Evolutionary conservation across 2,113 vertebrate species (phyloP), one percentile per base, ranked within the genome.

Genomic region (Mobula birostris): DNA sequence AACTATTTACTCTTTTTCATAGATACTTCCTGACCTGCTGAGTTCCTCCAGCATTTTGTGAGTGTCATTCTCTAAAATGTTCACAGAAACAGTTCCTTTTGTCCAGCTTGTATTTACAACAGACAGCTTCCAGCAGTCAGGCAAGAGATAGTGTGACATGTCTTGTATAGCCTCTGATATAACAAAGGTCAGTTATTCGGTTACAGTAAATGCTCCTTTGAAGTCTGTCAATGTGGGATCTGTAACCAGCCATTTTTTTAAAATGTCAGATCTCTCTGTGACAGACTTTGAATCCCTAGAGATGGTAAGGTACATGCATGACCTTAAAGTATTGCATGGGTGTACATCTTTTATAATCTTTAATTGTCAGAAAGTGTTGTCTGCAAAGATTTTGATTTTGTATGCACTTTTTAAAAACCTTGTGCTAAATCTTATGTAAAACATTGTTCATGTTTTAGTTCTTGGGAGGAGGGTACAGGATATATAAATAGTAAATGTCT

Each of bases 151-250:
- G 68, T 92, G 90, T 74, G 90, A 74, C 68, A 74, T 93, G 40
- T 93, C 36, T 93, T 74, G 68, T 93, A 56, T 11, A 29, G 72
- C 66, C 68, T 93, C 74, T 74, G 90, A 74, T 74, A 27, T 40
- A 74, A 21, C 66, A 93, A 93, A 93, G 68, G 90, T 93, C 90
- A 93, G 90, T 93, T 29, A 93, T 93, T 91, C 90, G 74, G 68
- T 74, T 93, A 93, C 56, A 48, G 90, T 93, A 74, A 93, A 48
- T 93, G 90, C n/a, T 48, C 36, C 21, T 93, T 93, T 93, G 90
- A 93, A 93, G 32, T 93, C 11, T 66, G 29, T 93, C 19, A 48
- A 24, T 21, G 68, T 88, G 90, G 68, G 17, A 92, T 72, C 15
- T 92, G 68, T 92, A 92, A 92, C 40, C 32, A 5, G 90, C n/a